These are phyloP conservation scores for Sturnus vulgaris DNA, from an alignment of 2,113 vertebrate species.

Conservation along the genomic window DNA sequence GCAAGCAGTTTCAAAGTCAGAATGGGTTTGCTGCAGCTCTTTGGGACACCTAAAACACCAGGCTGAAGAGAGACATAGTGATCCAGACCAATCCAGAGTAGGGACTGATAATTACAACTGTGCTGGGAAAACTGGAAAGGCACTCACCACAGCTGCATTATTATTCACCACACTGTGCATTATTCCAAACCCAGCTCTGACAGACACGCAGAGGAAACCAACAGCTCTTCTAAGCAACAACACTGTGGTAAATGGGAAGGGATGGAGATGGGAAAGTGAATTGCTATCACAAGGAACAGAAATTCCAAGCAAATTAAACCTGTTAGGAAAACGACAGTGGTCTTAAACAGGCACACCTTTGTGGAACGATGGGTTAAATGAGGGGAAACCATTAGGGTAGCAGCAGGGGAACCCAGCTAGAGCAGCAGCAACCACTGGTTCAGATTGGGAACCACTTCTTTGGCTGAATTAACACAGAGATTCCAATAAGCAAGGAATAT, in stretches of 20 bases:
- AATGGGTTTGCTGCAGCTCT: not conserved
- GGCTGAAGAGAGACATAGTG: not conserved
- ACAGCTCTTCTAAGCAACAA: not conserved
- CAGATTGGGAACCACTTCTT: not conserved
- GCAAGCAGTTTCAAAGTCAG: not conserved
- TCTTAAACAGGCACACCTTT: not conserved
- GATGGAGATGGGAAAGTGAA: not conserved
- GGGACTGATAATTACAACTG: not conserved
- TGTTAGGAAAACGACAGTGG: not conserved
- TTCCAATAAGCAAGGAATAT: not conserved
- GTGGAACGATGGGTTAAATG: not conserved
- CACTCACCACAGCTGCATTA: not conserved
- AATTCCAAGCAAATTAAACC: not conserved
- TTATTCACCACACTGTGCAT: not conserved
- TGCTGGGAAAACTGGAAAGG: not conserved
- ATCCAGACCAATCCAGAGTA: not conserved
- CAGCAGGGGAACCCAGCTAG: not conserved
- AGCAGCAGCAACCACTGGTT: not conserved
- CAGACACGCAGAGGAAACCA: not conserved
- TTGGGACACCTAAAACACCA: not conserved
- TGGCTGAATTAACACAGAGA: not conserved
- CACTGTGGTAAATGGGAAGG: not conserved
- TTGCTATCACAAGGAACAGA: not conserved
- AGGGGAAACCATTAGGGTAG: not conserved
- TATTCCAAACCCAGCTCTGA: not conserved